These are phyloP conservation scores for Notoglanidium macrostoma DNA, from an alignment of 2,797 vertebrate genomes.

Conservation along the genomic window DNA sequence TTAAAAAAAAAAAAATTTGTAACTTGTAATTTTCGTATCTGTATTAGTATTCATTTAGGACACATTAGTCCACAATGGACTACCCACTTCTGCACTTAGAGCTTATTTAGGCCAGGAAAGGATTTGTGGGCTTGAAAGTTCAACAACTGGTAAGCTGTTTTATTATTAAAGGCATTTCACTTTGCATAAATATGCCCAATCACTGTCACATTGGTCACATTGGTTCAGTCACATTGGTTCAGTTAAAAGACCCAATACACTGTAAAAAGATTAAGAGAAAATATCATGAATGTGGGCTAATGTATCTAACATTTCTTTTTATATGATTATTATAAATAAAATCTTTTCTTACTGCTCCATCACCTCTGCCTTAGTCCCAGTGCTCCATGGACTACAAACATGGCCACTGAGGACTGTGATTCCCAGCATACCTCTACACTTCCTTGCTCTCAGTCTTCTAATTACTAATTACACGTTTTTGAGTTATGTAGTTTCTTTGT, in stretches of 20 bases:
- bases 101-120: neutral
- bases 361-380: too few relatives aligned
- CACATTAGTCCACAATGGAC: neutral
- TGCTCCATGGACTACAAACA: too few relatives aligned
- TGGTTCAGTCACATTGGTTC: neutral
- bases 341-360: neutral
- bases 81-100: neutral
- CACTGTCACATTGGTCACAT: neutral
- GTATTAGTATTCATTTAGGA: neutral
- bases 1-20: neutral
- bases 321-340: neutral
- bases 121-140: neutral
- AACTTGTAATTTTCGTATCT: neutral
- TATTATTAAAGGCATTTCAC: neutral
- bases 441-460: too few relatives aligned
- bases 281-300: neutral
- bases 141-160: neutral
- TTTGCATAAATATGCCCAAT: neutral
- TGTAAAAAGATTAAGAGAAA: neutral
- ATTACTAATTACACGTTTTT: too few relatives aligned
- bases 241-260: neutral
- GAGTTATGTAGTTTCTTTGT: too few relatives aligned
- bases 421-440: too few relatives aligned
- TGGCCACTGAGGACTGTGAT: too few relatives aligned
- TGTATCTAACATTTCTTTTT: neutral